These are phyloP conservation scores for Clarias pachynema DNA, from an alignment of 2,797 vertebrate genomes.

Conservation along the genomic window DNA sequence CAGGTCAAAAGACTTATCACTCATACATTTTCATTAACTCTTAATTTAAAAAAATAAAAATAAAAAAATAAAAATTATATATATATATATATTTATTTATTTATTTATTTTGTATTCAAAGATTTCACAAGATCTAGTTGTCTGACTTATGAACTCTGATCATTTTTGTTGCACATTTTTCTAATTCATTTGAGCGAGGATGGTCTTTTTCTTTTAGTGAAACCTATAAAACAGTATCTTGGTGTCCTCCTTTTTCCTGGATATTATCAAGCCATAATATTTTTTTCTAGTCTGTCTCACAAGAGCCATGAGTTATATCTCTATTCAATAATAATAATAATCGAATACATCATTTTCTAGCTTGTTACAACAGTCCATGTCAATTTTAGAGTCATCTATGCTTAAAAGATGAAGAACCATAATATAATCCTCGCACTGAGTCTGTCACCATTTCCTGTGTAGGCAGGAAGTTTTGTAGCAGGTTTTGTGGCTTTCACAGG, in stretches of 20 bases:
- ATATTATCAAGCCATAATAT: background rate
- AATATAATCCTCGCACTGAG: slow-evolving; percentile 41
- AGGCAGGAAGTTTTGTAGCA: slow-evolving; percentile 59
- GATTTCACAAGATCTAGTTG: background rate
- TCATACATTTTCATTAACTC: background rate
- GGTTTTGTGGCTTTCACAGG: slow-evolving; percentile 48
- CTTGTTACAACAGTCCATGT: background rate
- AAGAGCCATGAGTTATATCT: background rate
- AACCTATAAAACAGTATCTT: background rate
- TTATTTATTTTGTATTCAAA: background rate
- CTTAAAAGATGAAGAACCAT: slow-evolving; percentile 13
- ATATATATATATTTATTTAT: too few species aligned
- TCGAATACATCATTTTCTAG: background rate
- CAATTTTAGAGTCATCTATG: background rate
- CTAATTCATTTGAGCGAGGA: background rate
- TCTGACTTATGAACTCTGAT: background rate
- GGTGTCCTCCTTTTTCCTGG: background rate
- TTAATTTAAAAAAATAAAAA: background rate
- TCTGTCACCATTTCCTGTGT: slow-evolving; percentile 63
- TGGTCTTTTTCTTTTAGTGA: background rate
- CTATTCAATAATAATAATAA: background rate
- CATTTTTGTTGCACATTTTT: background rate
- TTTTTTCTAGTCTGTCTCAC: background rate
- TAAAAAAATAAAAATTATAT: too few species aligned
- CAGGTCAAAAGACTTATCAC: slow-evolving; percentile 23